phyloP scores from a whole-genome alignment of 2,113 vertebrate species.

The Chamaea fasciata region DNA sequence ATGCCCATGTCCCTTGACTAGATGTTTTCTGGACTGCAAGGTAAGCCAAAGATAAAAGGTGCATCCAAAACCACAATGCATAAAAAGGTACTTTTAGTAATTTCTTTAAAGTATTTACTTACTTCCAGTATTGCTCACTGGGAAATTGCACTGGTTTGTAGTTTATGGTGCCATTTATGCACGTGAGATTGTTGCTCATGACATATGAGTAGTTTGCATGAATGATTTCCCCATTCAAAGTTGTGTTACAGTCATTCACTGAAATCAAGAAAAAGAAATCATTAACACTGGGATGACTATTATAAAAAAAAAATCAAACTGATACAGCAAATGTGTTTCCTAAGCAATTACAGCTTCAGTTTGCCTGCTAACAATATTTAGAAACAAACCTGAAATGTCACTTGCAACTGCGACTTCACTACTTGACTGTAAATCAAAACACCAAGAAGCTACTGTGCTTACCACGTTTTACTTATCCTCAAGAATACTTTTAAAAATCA shows the following conservation, averaged over 20 bases:
- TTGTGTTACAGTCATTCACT: constrained; percentile 74
- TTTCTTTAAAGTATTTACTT: constrained; percentile 59
- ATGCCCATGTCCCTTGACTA: neutral
- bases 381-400: neutral
- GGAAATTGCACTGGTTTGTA: constrained; percentile 73
- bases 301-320: neutral
- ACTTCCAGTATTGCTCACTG: constrained; percentile 95
- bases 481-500: neutral
- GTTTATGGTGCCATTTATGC: constrained; percentile 59
- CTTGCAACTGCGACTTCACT: neutral
- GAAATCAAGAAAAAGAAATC: neutral
- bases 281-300: neutral
- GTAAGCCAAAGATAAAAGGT: neutral
- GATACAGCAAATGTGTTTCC: neutral
- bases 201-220: constrained; percentile 60
- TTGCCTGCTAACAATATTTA: neutral
- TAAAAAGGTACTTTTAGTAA: neutral
- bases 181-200: constrained; percentile 66
- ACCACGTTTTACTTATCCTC: rapidly evolving
- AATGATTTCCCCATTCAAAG: neutral
- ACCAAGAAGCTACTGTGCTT: neutral
- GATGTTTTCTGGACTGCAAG: neutral
- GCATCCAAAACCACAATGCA: neutral
- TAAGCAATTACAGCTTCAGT: neutral
- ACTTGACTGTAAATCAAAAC: neutral